These are phyloP conservation scores for Desmophyllum pertusum DNA, from an alignment of 92 coral and sea anemone species.

Conservation along the genomic window DNA sequence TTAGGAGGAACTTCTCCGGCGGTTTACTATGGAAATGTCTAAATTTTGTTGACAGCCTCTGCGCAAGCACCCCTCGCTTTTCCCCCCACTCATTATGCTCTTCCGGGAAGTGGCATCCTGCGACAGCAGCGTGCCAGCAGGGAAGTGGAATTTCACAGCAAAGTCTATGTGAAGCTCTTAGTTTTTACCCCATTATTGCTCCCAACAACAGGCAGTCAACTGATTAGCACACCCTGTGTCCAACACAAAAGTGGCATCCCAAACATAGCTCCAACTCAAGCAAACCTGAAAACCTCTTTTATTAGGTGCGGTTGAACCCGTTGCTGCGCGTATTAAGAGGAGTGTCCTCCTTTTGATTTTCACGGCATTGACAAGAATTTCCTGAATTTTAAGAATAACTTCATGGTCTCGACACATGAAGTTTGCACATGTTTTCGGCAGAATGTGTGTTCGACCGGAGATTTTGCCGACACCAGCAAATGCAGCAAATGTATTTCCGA, in stretches of 20 bases:
- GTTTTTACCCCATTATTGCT: conserved; percentile 59
- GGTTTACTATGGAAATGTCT: no score
- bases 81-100: conserved; percentile 39
- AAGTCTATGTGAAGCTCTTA: no score
- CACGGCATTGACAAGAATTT: conserved; percentile 56
- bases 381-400: conserved; percentile 55
- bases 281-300: conserved; percentile 15
- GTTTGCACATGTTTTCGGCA: conserved; percentile 56
- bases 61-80: no score
- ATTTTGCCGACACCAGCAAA: conserved; percentile 59
- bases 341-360: conserved; percentile 60
- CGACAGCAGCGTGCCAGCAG: no score
- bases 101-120: conserved; percentile 40
- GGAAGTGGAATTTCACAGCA: no score
- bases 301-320: conserved; percentile 45
- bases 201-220: conserved; percentile 50
- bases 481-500: conserved; percentile 63
- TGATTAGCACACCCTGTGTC: conserved; percentile 59
- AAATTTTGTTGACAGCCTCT: no score
- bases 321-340: conserved; percentile 57
- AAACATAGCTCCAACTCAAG: conserved; percentile 40
- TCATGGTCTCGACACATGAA: conserved; percentile 48
- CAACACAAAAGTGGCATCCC: no score
- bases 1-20: no score
- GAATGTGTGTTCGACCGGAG: conserved; percentile 72